Evolutionary conservation across 2,888 invertebrate species (phyloP), one percentile per base, ranked within the genome.

Genomic region (Rambutsinella grinnellia): DNA sequence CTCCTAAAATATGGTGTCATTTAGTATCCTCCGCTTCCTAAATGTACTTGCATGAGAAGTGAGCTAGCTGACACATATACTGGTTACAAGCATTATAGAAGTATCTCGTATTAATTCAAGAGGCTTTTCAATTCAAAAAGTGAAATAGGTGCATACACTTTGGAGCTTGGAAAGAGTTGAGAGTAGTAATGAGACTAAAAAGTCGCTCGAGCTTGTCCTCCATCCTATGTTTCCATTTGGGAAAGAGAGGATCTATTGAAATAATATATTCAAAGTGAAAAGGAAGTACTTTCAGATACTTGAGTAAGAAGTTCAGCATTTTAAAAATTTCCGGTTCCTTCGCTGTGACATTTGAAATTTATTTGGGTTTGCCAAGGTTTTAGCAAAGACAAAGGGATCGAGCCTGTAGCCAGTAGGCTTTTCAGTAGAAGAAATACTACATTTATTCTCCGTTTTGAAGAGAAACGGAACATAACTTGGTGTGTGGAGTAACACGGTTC

Each of bases 291-390:
- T 68, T 68, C 68, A 53, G 68, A 68, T 68, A 68, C 60, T 68
- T 68, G 58, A 68, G 60, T 46, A 68, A 57, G 68, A 68, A 68
- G 58, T 68, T 60, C 51, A 68, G 60, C 68, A 68, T 68, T 68
- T 68, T 68, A 68, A 68, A 68, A 68, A 68, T 68, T 68, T 68
- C 68, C 68, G 68, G 68, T 68, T 68, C 68, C 68, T 60, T 68
- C 67, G 28, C 67, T 58, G 49, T 68, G 68, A 68, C 68, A 60
- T 68, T 28, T 68, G 26, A 51, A 68, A 68, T 68, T 68, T 68
- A 68, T 68, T 10, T 24, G 58, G 51, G 21, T 60, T 68, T 60
- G 24, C 60, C 57, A 68, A 68, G 68, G 68, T 58, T 68, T 68
- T 60, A 68, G 51, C 68, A 68, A 68, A 68, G 68, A 68, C 68